Evolutionary conservation across 2,888 invertebrate species (phyloP).

Genomic region (Melieria picta): DNA sequence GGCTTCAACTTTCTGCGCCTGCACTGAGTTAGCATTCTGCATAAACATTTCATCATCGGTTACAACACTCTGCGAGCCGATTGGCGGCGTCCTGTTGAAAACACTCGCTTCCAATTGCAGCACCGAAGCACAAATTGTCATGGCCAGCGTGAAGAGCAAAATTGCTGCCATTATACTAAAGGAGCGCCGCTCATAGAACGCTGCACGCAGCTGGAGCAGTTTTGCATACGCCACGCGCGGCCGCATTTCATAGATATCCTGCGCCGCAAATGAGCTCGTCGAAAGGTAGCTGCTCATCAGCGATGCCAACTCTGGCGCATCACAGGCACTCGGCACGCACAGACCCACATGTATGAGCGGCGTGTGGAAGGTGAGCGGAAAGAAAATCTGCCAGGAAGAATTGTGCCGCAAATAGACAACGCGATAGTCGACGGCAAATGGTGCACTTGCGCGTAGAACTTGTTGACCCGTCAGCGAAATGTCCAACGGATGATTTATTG

Average conservation of each 20-base stretch:
- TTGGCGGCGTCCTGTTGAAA: slow-evolving; percentile 33
- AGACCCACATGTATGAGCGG: slow-evolving; percentile 67
- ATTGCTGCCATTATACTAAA: slow-evolving; percentile 53
- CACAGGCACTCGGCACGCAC: slow-evolving; percentile 68
- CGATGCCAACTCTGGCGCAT: slow-evolving; percentile 57
- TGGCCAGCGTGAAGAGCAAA: slow-evolving; percentile 47
- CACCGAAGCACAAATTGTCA: slow-evolving; percentile 44
- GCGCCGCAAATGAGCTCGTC: slow-evolving; percentile 50
- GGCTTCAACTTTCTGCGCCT: background rate
- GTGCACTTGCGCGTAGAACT: slow-evolving; percentile 60
- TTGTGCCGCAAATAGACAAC: slow-evolving; percentile 63
- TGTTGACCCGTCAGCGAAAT: slow-evolving; percentile 49
- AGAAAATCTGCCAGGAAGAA: slow-evolving; percentile 50
- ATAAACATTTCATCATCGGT: no score
- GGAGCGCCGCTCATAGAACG: slow-evolving; percentile 54
- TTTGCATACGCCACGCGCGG: slow-evolving; percentile 61
- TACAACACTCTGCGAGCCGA: background rate
- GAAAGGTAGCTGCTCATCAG: slow-evolving; percentile 58
- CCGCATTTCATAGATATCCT: slow-evolving; percentile 56
- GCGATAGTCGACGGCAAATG: slow-evolving; percentile 61
- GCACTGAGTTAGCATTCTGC: background rate
- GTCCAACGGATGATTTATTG: slow-evolving; percentile 61
- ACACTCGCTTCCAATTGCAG: background rate
- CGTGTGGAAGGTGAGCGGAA: slow-evolving; percentile 59
- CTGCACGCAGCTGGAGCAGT: slow-evolving; percentile 55